Percentiles rank a stretch among this genome's conserved stretches.
phyloP scores from a whole-genome alignment of 1,140 invertebrate genomes.

The Psilanteris sp. region DNA sequence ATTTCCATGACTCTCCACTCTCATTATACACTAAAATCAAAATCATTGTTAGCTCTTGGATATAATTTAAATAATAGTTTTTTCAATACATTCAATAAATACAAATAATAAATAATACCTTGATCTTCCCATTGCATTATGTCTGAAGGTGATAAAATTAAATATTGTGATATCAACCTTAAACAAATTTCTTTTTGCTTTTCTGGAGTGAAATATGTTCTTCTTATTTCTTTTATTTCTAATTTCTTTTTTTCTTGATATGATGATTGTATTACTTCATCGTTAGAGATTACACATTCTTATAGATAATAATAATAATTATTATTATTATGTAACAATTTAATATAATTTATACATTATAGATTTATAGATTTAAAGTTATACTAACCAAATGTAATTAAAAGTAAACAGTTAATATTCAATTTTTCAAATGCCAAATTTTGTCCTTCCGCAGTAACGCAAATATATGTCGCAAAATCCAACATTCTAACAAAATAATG shows the following conservation, averaged over 20 bases:
- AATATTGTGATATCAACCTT: slow-evolving; percentile 92
- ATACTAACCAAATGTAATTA: slow-evolving; percentile 85
- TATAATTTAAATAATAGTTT: too few relatives aligned
- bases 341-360: too few relatives aligned
- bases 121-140: slow-evolving; percentile 90
- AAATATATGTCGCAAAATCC: slow-evolving; percentile 90
- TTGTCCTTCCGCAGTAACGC: slow-evolving; percentile 90
- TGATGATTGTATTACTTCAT: too few relatives aligned
- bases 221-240: background rate
- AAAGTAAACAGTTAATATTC: slow-evolving; percentile 91
- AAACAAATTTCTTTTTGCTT: slow-evolving; percentile 89
- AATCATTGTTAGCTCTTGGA: too few relatives aligned
- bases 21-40: slow-evolving; percentile 16
- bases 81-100: background rate
- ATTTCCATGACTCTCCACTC: slow-evolving; percentile 93
- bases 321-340: too few relatives aligned
- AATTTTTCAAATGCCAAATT: slow-evolving; percentile 90
- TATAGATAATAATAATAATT: too few relatives aligned
- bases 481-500: slow-evolving; percentile 88
- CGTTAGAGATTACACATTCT: too few relatives aligned
- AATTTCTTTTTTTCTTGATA: too few relatives aligned
- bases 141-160: slow-evolving; percentile 90
- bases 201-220: slow-evolving; percentile 82
- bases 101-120: slow-evolving; percentile 80
- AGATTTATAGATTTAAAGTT: too few relatives aligned